Evolutionary conservation across 2,113 vertebrate species (phyloP), one percentile per base, ranked within the genome.

Genomic region (Forbesichthys papilliferus): DNA sequence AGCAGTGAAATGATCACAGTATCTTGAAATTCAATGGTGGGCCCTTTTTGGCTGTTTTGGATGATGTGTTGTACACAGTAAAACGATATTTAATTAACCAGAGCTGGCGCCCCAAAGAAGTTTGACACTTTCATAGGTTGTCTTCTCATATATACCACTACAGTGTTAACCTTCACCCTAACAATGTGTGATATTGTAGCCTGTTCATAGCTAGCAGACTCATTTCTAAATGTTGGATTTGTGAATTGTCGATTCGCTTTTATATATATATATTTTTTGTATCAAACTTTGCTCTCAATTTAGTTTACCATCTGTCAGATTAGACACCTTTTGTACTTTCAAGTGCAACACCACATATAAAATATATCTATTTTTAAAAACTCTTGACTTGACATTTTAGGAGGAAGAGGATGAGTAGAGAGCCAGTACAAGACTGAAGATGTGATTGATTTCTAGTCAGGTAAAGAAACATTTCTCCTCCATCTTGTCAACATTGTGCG

Each of bases 381-480:
- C 36, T 27, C 36, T 42, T 42, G 5, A 42, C 7, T 42, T 42
- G 36, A 42, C 7, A 11, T 79, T 13, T 81, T 7, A 91, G 87
- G 89, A 90, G 73, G 89, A 90, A 72, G 89, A 80, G 66, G 84
- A 82, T 1, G 86, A 91, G 60, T 88, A 91, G 74, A 9, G 72
- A 57, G 49, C 59, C 48, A n/a, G 73, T 10, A 42, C 0, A 52
- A 71, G 1, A 47, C 34, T 46, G 47, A 48, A 33, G 66, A 77
- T 57, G 67, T 64, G 46, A 77, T 61, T 58, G n/a, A 58, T 67
- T 64, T 34, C 73, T 74, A 57, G 68, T 36, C 76, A 86, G 91
- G 90, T 90, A 86, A 83, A 69, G 36, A 33, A 11, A 49, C 34
- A n/a, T 16, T 54, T 33, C 18, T 16, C 9, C 4, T 1, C 46